Conservation (phyloP, 2,113 vertebrate genomes). For the Monarcha castaneiventris region DNA sequence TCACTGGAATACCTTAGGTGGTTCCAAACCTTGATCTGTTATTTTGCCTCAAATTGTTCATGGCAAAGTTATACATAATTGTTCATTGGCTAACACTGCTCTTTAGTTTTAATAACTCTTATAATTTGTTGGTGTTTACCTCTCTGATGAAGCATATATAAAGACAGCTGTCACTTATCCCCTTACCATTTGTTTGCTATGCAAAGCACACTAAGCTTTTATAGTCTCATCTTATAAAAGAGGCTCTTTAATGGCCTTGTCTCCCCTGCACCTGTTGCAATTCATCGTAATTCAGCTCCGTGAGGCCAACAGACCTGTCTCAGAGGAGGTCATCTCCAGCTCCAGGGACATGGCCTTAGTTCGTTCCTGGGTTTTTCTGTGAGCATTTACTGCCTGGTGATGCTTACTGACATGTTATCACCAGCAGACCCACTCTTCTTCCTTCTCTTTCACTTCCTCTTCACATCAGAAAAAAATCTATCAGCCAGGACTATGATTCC, state of each 20-base stretch:
- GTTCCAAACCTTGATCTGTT: not conserved
- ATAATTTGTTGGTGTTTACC: not conserved
- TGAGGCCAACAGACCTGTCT: not conserved
- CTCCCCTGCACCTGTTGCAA: slow-evolving; percentile 11
- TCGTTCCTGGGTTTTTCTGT: not conserved
- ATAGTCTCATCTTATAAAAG: slow-evolving; percentile 4
- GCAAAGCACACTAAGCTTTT: slow-evolving; percentile 12
- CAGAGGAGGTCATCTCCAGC: not conserved
- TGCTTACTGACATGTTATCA: not conserved
- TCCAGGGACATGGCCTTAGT: not conserved
- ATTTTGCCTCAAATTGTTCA: not conserved
- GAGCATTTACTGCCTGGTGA: not conserved
- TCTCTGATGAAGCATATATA: not conserved
- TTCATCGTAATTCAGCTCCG: not conserved
- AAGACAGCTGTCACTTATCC: slow-evolving; percentile 13
- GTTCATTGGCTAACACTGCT: not conserved
- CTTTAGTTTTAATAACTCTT: not conserved
- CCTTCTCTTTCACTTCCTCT: not conserved
- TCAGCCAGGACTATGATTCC: not conserved
- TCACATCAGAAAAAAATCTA: not conserved
- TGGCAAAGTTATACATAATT: not conserved
- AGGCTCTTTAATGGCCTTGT: not conserved
- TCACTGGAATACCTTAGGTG: not conserved
- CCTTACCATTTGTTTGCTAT: not conserved
- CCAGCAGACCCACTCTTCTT: not conserved